Base-by-base conservation (phyloP, 2,797 vertebrate genomes). In the Ambastaia sidthimunki region DNA sequence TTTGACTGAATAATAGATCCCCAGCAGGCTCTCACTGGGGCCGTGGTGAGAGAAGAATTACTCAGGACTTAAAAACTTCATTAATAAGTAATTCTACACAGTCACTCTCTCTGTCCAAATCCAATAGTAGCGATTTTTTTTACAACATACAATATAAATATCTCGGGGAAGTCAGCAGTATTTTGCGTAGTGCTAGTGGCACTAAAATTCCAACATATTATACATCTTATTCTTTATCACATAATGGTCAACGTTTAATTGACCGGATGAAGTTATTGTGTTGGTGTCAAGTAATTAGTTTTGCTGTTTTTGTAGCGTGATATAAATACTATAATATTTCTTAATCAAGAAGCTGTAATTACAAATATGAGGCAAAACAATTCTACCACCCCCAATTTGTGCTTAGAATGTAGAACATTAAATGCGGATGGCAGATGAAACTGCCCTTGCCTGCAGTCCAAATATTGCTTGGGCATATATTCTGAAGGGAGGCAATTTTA, bases 1-100 rank as follows among this genome's bases (percentile, higher is more conserved):
- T 89, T 80, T 70, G 73, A 82, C 87, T 86, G 85, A 84, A 82
- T 86, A 87, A 89, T 84, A 52, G 81, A 87, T 87, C 68, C 41
- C 69, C 50, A 66, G 62, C 71, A 69, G 71, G 74, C 72, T 83
- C 65, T 82, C 18, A 84, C 73, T 83, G 78, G 76, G 82, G 85
- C 81, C 78, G 75, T 28, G 62, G 57, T 80, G 75, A 68, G 57
- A 62, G 71, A 66, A 77, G 79, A 84, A 79, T 87, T 80, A 75
- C 83, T 48, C 37, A 66, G 71, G 76, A 75, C 78, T 81, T 85
- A 71, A 81, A 74, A 74, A 83, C 62, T 76, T 70, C 74, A 82
- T 87, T 86, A 85, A 83, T 82, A 83, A 77, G 71, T 86, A 68
- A 84, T 82, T 52, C 75, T 78, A 85, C 47, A 66, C 37, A 75